Percentiles rank a stretch among this genome's conserved stretches.
Evolutionary conservation across 2,113 vertebrate species (phyloP).

Genomic region (Semnopithecus entellus): DNA sequence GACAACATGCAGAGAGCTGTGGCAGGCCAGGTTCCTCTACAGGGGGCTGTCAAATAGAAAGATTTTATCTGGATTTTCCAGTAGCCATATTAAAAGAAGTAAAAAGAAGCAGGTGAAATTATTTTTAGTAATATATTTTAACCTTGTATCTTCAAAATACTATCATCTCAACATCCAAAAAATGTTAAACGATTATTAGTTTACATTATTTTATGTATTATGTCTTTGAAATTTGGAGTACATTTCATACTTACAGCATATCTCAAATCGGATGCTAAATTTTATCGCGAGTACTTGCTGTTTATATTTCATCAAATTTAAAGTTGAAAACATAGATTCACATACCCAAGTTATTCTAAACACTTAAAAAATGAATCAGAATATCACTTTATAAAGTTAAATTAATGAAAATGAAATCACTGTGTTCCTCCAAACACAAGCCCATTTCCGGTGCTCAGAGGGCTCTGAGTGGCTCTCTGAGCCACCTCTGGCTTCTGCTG

Average conservation of each 20-base stretch:
- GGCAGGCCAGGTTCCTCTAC: background rate
- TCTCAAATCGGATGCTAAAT: background rate
- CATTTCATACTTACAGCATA: background rate
- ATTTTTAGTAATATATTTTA: background rate
- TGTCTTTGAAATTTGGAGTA: background rate
- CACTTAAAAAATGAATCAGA: background rate
- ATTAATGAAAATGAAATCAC: background rate
- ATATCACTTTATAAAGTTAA: background rate
- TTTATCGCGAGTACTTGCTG: background rate
- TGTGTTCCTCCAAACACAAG: background rate
- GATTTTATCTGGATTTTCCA: background rate
- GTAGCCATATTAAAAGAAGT: background rate
- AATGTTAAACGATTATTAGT: background rate
- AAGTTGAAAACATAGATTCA: background rate
- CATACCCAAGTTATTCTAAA: background rate
- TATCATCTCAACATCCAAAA: background rate
- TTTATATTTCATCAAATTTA: background rate
- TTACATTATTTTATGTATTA: background rate
- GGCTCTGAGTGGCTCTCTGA: no score
- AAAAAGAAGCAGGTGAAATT: background rate
- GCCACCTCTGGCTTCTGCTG: background rate
- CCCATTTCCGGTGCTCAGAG: background rate
- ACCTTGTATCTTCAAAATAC: background rate
- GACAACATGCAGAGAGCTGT: rapidly evolving
- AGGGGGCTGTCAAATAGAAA: background rate